Evolutionary conservation across 2,888 invertebrate species (phyloP), one percentile per base, ranked within the genome.

Genomic region (Antheraea assamensis): DNA sequence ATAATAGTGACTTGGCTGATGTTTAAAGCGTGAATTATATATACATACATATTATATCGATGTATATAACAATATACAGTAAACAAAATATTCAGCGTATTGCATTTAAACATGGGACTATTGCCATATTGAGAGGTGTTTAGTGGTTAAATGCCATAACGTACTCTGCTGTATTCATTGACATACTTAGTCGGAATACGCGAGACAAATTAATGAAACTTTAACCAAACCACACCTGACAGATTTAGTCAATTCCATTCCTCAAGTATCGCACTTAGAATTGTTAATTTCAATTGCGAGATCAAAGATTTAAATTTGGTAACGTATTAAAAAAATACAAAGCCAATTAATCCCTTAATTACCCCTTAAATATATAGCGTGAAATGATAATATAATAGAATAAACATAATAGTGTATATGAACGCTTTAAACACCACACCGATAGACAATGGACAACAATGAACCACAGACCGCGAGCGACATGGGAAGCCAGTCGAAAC

Each of bases 401-500:
- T 68, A 68, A 68, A 35, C n/a, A 68, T 13, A 21, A 72, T 13
- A 72, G 72, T 71, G 27, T 61, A 72, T 58, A 47, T 27, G 27
- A 66, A 72, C 27, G 72, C 70, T 73, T 73, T 70, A 73, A 70
- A 73, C 73, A 73, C 55, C 73, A 73, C 73, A 55, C 70, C 52
- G 35, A 49, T 64, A 72, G 68, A 68, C 68, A 68, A n/a, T 31
- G 30, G 66, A 66, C 66, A 66, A 66, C 66, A 66, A 68, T 68
- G 68, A 68, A 35, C 68, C 68, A 68, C 35, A 35, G 68, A 68
- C 68, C 68, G 68, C 68, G 68, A 68, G 68, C 68, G 68, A 68
- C 76, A 76, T 81, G 80, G 77, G 72, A 81, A 81, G 82, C 80
- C 72, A 78, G 61, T 78, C 76, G 55, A 71, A 75, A 79, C 82